Conservation (phyloP, 2,888 invertebrate genomes). For the Aethes cnicana region DNA sequence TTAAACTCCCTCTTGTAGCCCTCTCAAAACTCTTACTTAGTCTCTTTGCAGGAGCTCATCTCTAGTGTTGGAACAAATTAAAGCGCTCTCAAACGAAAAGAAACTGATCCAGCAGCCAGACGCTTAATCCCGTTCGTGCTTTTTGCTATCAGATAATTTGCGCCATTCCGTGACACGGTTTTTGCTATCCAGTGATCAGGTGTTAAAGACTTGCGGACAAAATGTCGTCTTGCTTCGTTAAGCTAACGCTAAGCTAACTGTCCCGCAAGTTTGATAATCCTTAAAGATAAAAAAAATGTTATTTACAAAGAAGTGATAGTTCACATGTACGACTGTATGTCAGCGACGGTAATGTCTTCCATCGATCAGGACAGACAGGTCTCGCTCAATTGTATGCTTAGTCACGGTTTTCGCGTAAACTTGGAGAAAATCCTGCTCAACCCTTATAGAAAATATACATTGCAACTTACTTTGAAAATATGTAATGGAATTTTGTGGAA, state of each 20-base stretch:
- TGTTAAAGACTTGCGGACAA: no score
- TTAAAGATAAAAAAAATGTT: not conserved
- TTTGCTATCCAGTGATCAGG: conserved; percentile 39
- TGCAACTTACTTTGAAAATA: not conserved
- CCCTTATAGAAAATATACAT: not conserved
- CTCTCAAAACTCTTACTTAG: no score
- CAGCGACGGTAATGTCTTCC: conserved; percentile 8
- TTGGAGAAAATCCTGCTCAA: conserved; percentile 2
- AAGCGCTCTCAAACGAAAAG: conserved; percentile 3
- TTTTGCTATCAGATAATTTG: conserved; percentile 48
- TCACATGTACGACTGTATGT: conserved; percentile 2
- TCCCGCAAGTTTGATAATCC: not conserved
- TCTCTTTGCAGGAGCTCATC: no score
- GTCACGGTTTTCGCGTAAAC: conserved; percentile 18
- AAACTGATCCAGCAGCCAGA: conserved; percentile 25
- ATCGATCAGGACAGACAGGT: conserved; percentile 14
- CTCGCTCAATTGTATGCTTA: conserved; percentile 21
- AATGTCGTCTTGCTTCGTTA: not conserved
- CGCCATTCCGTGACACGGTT: conserved; percentile 48
- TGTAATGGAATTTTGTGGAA: no score
- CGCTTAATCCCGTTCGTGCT: conserved; percentile 43
- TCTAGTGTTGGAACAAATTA: not conserved
- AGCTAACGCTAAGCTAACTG: conserved; percentile 5
- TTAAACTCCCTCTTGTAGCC: no score
- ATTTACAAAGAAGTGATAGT: not conserved